These are phyloP conservation scores for Diaprepes abbreviatus DNA, from an alignment of 2,888 invertebrate genomes.

Conservation along the genomic window DNA sequence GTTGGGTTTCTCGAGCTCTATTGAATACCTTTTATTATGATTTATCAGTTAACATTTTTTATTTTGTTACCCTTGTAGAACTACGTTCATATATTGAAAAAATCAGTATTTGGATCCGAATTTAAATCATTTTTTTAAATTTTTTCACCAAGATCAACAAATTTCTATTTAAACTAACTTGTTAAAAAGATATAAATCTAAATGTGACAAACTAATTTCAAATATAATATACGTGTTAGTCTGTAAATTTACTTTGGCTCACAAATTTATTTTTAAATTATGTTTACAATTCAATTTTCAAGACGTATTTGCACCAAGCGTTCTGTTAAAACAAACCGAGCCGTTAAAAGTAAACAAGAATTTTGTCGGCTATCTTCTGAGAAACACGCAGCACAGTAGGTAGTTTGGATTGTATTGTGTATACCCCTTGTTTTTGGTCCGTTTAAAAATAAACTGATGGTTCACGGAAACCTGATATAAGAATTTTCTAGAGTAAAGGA, in stretches of 20 bases:
- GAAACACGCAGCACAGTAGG: constrained; percentile 30
- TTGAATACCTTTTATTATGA: too few species aligned
- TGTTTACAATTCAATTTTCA: constrained; percentile 50
- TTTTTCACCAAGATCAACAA: constrained; percentile 1
- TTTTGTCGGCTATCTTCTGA: constrained; percentile 38
- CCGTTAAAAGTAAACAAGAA: constrained; percentile 48
- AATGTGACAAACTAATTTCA: constrained; percentile 39
- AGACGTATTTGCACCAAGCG: constrained; percentile 45
- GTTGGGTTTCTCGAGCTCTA: too few species aligned
- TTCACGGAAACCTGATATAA: too few species aligned
- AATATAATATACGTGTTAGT: constrained; percentile 38
- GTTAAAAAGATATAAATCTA: constrained; percentile 44
- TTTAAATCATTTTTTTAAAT: too few species aligned
- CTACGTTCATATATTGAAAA: too few species aligned
- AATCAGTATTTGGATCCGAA: too few species aligned
- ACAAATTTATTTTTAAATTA: constrained; percentile 44
- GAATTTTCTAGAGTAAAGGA: too few species aligned
- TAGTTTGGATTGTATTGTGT: constrained; percentile 24
- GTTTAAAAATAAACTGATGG: constrained; percentile 27
- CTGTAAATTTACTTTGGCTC: constrained; percentile 45
- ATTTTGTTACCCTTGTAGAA: too few species aligned
- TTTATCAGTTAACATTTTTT: too few species aligned
- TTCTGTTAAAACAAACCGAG: constrained; percentile 48
- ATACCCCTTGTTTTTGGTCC: constrained; percentile 41
- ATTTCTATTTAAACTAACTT: constrained; percentile 5